Percentiles rank a stretch among this genome's conserved stretches.
Evolutionary conservation across 2,888 invertebrate genomes (phyloP).

Genomic region (Glaucopsyche alexis): DNA sequence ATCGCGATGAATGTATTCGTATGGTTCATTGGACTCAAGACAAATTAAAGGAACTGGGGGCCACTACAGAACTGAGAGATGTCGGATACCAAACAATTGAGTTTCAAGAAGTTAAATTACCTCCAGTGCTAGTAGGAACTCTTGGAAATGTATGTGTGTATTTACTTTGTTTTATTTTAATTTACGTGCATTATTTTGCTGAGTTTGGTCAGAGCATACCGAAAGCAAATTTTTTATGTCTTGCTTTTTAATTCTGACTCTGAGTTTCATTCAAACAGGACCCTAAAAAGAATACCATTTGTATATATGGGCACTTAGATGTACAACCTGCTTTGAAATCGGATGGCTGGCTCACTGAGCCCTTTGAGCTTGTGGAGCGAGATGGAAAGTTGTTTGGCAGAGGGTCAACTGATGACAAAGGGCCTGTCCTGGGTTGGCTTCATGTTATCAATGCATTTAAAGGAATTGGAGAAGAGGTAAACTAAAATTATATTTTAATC

Average conservation of each 20-base stretch:
- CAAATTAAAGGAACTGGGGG: conserved; percentile 85
- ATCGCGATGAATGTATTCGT: conserved; percentile 87
- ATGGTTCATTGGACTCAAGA: conserved; percentile 93
- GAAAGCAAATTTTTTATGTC: too few species aligned
- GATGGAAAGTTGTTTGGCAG: conserved; percentile 95
- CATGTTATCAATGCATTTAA: conserved; percentile 95
- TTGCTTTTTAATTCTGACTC: conserved; percentile 13
- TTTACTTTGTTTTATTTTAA: conserved; percentile 27
- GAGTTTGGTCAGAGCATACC: too few species aligned
- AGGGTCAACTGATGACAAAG: conserved; percentile 96
- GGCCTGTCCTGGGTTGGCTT: conserved; percentile 96
- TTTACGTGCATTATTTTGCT: neutral
- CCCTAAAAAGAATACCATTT: conserved; percentile 92
- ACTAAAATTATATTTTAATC: neutral
- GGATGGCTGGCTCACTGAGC: conserved; percentile 98
- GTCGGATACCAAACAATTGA: conserved; percentile 88
- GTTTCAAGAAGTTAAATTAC: conserved; percentile 87
- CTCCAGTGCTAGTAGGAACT: conserved; percentile 90
- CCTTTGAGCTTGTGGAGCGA: conserved; percentile 92
- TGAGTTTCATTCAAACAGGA: conserved; percentile 69
- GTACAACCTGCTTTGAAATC: conserved; percentile 96
- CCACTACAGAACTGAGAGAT: conserved; percentile 85
- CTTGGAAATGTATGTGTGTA: conserved; percentile 83
- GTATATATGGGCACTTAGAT: conserved; percentile 98
- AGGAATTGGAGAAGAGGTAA: conserved; percentile 82